A percentile compares a stretch with the other conserved stretches of the same genome.
These are phyloP conservation scores for Porites rus DNA, from an alignment of 92 coral and sea anemone genomes.

Conservation along the genomic window DNA sequence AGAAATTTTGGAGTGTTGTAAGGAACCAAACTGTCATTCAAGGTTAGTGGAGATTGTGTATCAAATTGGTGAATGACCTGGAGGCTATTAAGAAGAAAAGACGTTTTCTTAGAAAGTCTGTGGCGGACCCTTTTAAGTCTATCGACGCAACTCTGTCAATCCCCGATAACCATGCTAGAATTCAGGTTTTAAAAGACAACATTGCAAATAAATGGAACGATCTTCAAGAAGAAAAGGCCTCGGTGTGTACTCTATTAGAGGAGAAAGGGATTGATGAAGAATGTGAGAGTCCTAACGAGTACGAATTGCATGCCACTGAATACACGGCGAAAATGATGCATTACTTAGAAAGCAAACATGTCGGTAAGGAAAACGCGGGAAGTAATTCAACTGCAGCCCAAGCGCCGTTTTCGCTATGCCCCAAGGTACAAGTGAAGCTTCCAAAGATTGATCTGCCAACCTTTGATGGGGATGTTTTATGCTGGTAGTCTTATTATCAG, in stretches of 20 bases:
- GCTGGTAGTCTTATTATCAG: slow-evolving; percentile 48
- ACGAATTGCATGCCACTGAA: slow-evolving; percentile 27
- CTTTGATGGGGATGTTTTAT: slow-evolving; percentile 22
- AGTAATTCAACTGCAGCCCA: neutral
- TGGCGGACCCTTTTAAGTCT: slow-evolving; percentile 6
- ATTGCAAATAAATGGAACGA: slow-evolving; percentile 30
- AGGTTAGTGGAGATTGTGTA: neutral
- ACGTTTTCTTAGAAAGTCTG: slow-evolving; percentile 27
- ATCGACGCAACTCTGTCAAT: slow-evolving; percentile 17
- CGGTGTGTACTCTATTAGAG: slow-evolving; percentile 9
- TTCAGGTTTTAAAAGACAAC: slow-evolving; percentile 20
- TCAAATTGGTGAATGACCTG: slow-evolving; percentile 26
- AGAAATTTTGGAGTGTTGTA: neutral
- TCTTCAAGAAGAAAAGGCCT: slow-evolving; percentile 20
- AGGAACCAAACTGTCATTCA: neutral
- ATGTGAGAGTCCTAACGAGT: slow-evolving; percentile 25
- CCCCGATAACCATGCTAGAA: neutral
- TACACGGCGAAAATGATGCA: neutral
- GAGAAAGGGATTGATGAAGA: slow-evolving; percentile 29
- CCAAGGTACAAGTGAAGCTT: neutral
- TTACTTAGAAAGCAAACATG: no score
- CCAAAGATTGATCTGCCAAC: slow-evolving; percentile 26
- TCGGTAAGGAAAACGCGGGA: no score
- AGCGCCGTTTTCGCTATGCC: neutral
- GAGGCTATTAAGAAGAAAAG: slow-evolving; percentile 33